Evolutionary conservation across 2,797 vertebrate species (phyloP).

Genomic region (Melanogrammus aeglefinus): DNA sequence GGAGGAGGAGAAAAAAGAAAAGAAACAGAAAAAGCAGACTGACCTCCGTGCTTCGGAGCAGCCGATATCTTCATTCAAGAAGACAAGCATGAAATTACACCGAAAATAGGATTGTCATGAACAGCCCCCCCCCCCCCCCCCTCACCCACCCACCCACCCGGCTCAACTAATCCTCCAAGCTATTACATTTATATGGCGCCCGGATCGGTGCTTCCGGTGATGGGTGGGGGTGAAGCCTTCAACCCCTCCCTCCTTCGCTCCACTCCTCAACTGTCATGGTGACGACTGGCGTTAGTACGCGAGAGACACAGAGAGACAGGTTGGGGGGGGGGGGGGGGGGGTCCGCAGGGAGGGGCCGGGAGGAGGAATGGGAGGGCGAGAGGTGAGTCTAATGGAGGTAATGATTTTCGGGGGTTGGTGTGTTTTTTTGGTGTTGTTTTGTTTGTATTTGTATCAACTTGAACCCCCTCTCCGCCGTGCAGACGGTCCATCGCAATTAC

Average conservation of each 20-base stretch:
- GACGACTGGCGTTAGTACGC: slow-evolving; percentile 81
- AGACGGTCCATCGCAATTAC: too few relatives aligned
- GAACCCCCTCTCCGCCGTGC: too few relatives aligned
- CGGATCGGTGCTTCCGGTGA: slow-evolving; percentile 42
- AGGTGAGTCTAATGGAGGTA: too few relatives aligned
- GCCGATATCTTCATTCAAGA: slow-evolving; percentile 99
- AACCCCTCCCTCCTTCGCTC: slow-evolving; percentile 61
- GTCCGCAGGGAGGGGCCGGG: too few relatives aligned
- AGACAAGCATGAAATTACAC: slow-evolving; percentile 99
- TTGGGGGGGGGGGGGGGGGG: slow-evolving; percentile 34
- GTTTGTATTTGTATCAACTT: too few relatives aligned
- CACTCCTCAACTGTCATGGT: slow-evolving; percentile 94
- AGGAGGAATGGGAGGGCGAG: too few relatives aligned
- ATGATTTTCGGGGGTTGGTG: too few relatives aligned
- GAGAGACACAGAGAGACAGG: slow-evolving; percentile 47
- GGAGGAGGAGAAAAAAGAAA: slow-evolving; percentile 74
- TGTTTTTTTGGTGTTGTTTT: too few relatives aligned
- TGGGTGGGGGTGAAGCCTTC: slow-evolving; percentile 87
- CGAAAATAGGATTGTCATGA: slow-evolving; percentile 99
- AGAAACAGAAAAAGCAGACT: slow-evolving; percentile 91
- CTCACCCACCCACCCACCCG: not conserved
- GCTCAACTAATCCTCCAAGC: slow-evolving; percentile 85
- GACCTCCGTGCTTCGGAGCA: slow-evolving; percentile 99
- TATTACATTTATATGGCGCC: slow-evolving; percentile 96
- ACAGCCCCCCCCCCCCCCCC: slow-evolving; percentile 84